Evolutionary conservation across 2,888 invertebrate species (phyloP).

Genomic region (Rhagonycha lutea): DNA sequence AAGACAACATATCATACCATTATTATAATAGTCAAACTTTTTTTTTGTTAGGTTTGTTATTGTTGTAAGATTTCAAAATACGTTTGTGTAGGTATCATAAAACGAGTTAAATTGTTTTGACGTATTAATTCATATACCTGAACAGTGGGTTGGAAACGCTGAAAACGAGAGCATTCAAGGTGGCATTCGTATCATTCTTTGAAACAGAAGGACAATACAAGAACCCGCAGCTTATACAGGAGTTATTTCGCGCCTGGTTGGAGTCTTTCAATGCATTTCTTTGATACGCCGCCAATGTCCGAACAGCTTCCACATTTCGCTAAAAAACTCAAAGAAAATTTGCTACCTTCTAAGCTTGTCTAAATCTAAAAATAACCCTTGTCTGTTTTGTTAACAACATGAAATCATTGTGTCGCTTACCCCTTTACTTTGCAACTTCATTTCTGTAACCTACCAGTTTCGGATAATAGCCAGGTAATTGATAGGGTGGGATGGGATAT

Average conservation of each 20-base stretch:
- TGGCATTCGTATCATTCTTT: constrained; percentile 26
- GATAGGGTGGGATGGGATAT: neutral
- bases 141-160: constrained; percentile 10
- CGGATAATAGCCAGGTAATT: constrained; percentile 1
- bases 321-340: neutral
- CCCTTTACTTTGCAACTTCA: neutral
- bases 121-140: constrained; percentile 11
- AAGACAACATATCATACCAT: neutral
- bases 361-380: neutral
- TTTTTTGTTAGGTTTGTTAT: neutral
- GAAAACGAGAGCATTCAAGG: constrained; percentile 26
- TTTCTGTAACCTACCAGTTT: neutral
- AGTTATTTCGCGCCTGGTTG: constrained; percentile 32
- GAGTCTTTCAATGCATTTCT: constrained; percentile 24
- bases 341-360: neutral
- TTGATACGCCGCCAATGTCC: constrained; percentile 26
- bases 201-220: constrained; percentile 26
- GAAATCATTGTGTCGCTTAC: neutral
- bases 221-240: constrained; percentile 21
- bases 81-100: neutral
- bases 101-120: constrained; percentile 13
- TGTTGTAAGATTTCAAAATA: neutral
- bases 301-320: neutral
- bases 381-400: neutral
- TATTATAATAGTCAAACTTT: neutral